Percentiles rank a stretch among this genome's conserved stretches.
Evolutionary conservation across 2,888 invertebrate genomes (phyloP).

Genomic region (Mimachlamys varia): DNA sequence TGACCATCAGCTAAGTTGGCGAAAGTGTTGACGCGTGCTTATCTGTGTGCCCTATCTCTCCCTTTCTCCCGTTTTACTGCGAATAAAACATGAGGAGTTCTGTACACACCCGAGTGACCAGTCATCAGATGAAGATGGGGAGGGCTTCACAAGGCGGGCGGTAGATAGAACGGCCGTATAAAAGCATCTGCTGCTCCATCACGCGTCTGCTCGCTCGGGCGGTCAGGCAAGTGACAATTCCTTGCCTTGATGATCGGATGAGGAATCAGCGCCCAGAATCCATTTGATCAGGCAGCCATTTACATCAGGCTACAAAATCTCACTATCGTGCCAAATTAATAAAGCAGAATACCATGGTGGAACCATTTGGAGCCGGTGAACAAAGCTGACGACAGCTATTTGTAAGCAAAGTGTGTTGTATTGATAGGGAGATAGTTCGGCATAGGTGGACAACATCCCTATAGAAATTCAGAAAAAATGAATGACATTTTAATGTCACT

Average conservation of each 20-base stretch:
- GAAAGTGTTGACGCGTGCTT: not conserved
- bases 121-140: slow-evolving; percentile 21
- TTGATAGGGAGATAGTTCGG: slow-evolving; percentile 24
- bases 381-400: slow-evolving; percentile 34
- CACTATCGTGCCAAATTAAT: slow-evolving; percentile 36
- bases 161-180: slow-evolving; percentile 11
- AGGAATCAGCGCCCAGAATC: slow-evolving; percentile 23
- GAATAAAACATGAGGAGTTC: not conserved
- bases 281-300: slow-evolving; percentile 36
- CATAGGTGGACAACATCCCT: slow-evolving; percentile 23
- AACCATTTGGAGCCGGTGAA: slow-evolving; percentile 27
- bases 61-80: not conserved
- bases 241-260: slow-evolving; percentile 32
- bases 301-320: slow-evolving; percentile 31
- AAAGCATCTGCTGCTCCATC: slow-evolving; percentile 33
- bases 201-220: slow-evolving; percentile 21
- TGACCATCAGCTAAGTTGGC: slow-evolving; percentile 24
- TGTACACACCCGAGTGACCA: slow-evolving; percentile 28
- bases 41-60: slow-evolving; percentile 1
- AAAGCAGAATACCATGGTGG: not conserved
- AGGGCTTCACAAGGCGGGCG: not conserved
- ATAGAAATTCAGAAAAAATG: slow-evolving; percentile 35
- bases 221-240: slow-evolving; percentile 36
- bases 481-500: slow-evolving; percentile 42
- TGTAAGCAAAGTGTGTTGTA: slow-evolving; percentile 36